Evolutionary conservation across 2,888 invertebrate genomes (phyloP).

Genomic region (Ochlodes sylvanus): DNA sequence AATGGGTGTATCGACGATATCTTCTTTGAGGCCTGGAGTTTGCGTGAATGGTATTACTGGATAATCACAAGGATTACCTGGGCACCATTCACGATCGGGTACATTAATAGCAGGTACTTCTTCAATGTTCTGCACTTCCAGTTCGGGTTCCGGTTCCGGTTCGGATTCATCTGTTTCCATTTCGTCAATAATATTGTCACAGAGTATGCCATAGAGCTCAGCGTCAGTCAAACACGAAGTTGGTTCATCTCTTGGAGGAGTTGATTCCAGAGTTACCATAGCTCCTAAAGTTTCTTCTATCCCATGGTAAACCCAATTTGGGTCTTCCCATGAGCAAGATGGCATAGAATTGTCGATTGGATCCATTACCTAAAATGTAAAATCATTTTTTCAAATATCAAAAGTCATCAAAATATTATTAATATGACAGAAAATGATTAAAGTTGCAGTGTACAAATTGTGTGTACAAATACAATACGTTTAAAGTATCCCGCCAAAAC

Average conservation of each 20-base stretch:
- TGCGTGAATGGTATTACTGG: conserved; percentile 26
- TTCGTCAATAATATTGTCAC: conserved; percentile 37
- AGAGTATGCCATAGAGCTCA: conserved; percentile 31
- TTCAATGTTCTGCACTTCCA: conserved; percentile 24
- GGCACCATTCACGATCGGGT: conserved; percentile 34
- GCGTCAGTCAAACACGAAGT: conserved; percentile 27
- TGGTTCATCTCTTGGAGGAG: conserved; percentile 14
- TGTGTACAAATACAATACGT: conserved; percentile 12
- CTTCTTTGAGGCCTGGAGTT: conserved; percentile 41
- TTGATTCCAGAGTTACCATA: conserved; percentile 14
- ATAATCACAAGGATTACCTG: conserved; percentile 34
- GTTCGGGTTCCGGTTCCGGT: conserved; percentile 27
- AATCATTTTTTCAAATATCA: conserved; percentile 4
- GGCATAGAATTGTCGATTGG: conserved; percentile 7
- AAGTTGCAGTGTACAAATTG: conserved; percentile 9
- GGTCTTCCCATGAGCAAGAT: conserved; percentile 14
- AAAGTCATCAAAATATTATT: conserved; percentile 4
- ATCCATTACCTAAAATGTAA: conserved; percentile 4
- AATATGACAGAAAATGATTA: conserved; percentile 1
- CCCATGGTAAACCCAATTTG: conserved; percentile 14
- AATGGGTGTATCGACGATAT: conserved; percentile 41
- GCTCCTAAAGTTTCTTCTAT: conserved; percentile 14
- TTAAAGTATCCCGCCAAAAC: conserved; percentile 6
- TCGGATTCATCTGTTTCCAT: conserved; percentile 33
- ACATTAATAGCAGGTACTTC: conserved; percentile 8